Base-by-base conservation (phyloP, 2,113 vertebrate species). In the mouse (Mus musculus) region DNA sequence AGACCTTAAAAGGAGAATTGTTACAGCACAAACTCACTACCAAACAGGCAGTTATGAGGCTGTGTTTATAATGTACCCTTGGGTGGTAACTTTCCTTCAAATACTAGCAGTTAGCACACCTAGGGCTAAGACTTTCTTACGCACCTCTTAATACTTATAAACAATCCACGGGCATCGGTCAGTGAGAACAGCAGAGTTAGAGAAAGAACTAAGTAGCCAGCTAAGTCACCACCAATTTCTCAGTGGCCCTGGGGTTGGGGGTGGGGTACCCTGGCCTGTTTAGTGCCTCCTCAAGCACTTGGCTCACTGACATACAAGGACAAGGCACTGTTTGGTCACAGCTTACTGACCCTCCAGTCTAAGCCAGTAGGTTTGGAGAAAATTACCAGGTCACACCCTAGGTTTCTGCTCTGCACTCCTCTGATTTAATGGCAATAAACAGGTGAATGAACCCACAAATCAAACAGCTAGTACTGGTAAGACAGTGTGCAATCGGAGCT, bases 301-400 rank as follows among this genome's bases (percentile, higher is more conserved):
- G 1, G 24, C 13, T 65, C 12, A 17, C 52, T 0, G 1, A 72
- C 89, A 22, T 65, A 8, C 24, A 88, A 56, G 91, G 72, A 56
- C 10, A 26, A 30, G 24, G 39, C 54, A 67, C 73, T 14, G 36
- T 42, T 78, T 4, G 6, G 61, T 30, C 75, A 92, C 90, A 72
- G 33, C 88, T n/a, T 12, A 8, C 63, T 46, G 5, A 12, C 19
- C 63, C 81, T 33, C 42, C 49, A 36, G 61, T 42, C 36, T 54
- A 90, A 77, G 65, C n/a, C 88, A 94, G 46, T 42, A 89, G 10
- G 33, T 36, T 75, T 94, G 14, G 30, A 61, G 90, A 87, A 84
- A 49, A 78, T 46, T 46, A 73, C 28, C 42, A 13, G n/a, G 26
- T 71, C 94, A 95, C 24, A 73, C 59, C 13, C 49, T 9, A 9